A percentile compares a stretch with the other conserved stretches of the same genome.
Conservation (phyloP, 2,113 vertebrate species). For the Pachyramphus minor region DNA sequence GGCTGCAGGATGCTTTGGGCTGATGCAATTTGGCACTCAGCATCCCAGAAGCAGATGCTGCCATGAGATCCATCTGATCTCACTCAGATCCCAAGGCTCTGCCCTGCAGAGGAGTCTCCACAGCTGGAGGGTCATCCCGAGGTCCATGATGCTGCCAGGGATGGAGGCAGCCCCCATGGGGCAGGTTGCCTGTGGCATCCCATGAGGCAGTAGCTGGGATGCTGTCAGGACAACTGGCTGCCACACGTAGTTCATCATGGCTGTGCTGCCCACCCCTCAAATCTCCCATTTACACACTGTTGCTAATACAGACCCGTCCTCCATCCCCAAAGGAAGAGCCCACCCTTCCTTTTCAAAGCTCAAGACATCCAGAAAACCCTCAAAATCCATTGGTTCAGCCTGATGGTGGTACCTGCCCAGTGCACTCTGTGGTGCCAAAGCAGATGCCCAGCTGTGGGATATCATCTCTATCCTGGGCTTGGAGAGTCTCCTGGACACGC, state of each 20-base stretch:
- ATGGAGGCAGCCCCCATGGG: neutral
- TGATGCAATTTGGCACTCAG: neutral
- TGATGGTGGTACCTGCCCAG: fast-evolving
- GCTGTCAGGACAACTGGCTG: neutral
- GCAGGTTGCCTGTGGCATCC: neutral
- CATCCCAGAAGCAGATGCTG: neutral
- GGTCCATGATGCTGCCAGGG: neutral
- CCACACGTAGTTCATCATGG: fast-evolving
- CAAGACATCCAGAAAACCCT: neutral
- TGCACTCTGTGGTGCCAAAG: fast-evolving
- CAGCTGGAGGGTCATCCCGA: neutral
- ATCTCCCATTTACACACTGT: neutral
- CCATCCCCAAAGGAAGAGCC: neutral
- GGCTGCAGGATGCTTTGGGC: neutral
- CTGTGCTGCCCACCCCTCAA: neutral
- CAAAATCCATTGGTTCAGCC: neutral
- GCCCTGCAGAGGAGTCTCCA: neutral
- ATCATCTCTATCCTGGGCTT: fast-evolving
- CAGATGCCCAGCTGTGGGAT: no score
- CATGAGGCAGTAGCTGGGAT: neutral
- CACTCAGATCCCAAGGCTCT: neutral
- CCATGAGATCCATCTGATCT: fast-evolving
- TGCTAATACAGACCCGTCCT: neutral
- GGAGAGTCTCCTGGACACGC: neutral
- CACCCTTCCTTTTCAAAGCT: neutral